Evolutionary conservation across 2,888 invertebrate genomes (phyloP).

Genomic region (Lissocephala sabroskyi): DNA sequence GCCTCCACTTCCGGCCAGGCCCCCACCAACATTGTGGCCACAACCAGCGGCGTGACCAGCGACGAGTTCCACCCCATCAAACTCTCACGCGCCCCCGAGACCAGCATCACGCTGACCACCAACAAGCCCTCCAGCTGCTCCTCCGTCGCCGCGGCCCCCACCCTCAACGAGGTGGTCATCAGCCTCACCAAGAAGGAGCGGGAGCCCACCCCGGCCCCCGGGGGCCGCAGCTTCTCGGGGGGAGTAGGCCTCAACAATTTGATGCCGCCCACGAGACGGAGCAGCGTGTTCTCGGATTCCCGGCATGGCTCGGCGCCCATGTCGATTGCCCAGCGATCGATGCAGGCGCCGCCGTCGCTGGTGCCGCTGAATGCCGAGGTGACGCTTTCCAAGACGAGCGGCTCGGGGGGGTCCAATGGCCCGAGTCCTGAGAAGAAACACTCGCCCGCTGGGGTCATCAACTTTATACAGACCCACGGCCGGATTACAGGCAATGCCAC

Average conservation of each 20-base stretch:
- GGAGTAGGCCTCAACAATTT: constrained; percentile 12
- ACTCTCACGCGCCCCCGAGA: constrained; percentile 31
- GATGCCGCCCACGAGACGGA: constrained; percentile 29
- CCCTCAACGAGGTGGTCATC: constrained; percentile 14
- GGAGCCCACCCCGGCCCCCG: constrained; percentile 6
- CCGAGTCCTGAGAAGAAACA: constrained; percentile 31
- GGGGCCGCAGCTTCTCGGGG: no score
- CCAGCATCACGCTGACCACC: constrained; percentile 16
- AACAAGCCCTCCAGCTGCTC: constrained; percentile 1
- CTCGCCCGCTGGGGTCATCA: constrained; percentile 52
- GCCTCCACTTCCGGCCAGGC: constrained; percentile 1
- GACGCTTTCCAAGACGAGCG: constrained; percentile 12
- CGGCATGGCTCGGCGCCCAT: constrained; percentile 46
- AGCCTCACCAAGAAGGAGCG: constrained; percentile 18
- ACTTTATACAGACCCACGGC: constrained; percentile 57
- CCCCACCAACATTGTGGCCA: neutral
- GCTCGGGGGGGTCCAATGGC: no score
- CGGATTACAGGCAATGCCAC: constrained; percentile 45
- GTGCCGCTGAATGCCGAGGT: constrained; percentile 25
- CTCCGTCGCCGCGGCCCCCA: no score
- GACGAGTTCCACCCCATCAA: constrained; percentile 39
- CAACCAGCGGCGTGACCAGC: constrained; percentile 7
- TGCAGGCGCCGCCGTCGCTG: constrained; percentile 35
- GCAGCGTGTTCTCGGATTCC: constrained; percentile 40
- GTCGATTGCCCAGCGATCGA: constrained; percentile 42